phyloP scores from a whole-genome alignment of 2,888 invertebrate species.

The Thereva unica region DNA sequence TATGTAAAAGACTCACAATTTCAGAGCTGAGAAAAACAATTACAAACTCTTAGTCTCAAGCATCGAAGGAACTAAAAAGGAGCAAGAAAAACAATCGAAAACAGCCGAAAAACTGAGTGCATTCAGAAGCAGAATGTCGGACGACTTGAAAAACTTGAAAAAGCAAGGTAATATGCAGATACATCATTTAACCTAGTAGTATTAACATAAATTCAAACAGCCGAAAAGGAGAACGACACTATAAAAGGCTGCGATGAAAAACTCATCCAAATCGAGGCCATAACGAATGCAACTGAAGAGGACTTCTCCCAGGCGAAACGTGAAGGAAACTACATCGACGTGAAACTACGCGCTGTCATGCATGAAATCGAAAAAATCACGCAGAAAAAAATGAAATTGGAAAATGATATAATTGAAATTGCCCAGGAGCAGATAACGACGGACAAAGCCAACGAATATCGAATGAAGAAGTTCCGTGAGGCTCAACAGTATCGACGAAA shows the following conservation, averaged over 20 bases:
- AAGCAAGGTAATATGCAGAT: slow-evolving; percentile 55
- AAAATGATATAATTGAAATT: slow-evolving; percentile 67
- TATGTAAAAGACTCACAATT: slow-evolving; percentile 38
- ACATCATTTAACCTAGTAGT: slow-evolving; percentile 3
- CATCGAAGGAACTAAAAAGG: slow-evolving; percentile 70
- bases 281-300: slow-evolving; percentile 66
- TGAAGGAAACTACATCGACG: slow-evolving; percentile 53
- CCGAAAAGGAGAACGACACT: slow-evolving; percentile 62
- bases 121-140: slow-evolving; percentile 63
- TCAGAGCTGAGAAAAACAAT: slow-evolving; percentile 64
- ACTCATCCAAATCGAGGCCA: slow-evolving; percentile 62
- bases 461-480: slow-evolving; percentile 57
- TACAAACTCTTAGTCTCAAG: slow-evolving; percentile 63
- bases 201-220: slow-evolving; percentile 50
- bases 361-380: slow-evolving; percentile 61
- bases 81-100: slow-evolving; percentile 68
- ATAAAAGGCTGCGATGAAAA: slow-evolving; percentile 61
- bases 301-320: slow-evolving; percentile 63
- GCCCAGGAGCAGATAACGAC: slow-evolving; percentile 71
- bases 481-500: slow-evolving; percentile 58
- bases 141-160: slow-evolving; percentile 61
- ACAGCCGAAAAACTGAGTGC: slow-evolving; percentile 67
- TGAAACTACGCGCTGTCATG: slow-evolving; percentile 52
- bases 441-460: slow-evolving; percentile 67
- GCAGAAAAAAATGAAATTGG: slow-evolving; percentile 64